These are phyloP conservation scores for Mystacides longicornis DNA, from an alignment of 2,888 invertebrate species.

Conservation along the genomic window DNA sequence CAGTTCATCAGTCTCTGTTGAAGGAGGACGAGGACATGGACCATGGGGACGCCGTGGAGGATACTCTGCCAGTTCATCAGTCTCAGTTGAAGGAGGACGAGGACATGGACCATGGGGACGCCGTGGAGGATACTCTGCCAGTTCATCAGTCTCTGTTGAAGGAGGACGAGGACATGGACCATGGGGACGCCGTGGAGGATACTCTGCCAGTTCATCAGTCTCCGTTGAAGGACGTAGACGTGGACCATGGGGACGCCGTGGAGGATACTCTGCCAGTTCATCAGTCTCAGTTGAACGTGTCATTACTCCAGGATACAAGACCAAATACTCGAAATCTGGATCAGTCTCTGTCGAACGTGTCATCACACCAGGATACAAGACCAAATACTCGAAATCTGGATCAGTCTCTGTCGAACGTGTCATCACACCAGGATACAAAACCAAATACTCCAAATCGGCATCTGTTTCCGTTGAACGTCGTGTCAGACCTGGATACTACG, in stretches of 20 bases:
- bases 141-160: neutral
- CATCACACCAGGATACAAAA: conserved; percentile 2
- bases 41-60: conserved; percentile 6
- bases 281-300: conserved; percentile 2
- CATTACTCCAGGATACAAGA: conserved; percentile 7
- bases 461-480: conserved; percentile 9
- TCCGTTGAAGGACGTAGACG: neutral
- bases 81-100: conserved; percentile 4
- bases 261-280: neutral
- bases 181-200: conserved; percentile 6
- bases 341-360: conserved; percentile 6
- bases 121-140: neutral
- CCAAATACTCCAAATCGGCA: neutral
- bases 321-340: neutral
- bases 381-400: neutral
- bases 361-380: neutral
- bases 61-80: neutral
- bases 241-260: conserved; percentile 8
- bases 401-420: conserved; percentile 9
- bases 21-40: conserved; percentile 8
- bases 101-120: neutral
- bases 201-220: neutral
- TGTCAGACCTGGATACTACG: conserved; percentile 3
- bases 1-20: conserved; percentile 7
- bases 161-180: conserved; percentile 5